Conservation (phyloP, 2,888 invertebrate genomes). For the Cephus rjabovi region DNA sequence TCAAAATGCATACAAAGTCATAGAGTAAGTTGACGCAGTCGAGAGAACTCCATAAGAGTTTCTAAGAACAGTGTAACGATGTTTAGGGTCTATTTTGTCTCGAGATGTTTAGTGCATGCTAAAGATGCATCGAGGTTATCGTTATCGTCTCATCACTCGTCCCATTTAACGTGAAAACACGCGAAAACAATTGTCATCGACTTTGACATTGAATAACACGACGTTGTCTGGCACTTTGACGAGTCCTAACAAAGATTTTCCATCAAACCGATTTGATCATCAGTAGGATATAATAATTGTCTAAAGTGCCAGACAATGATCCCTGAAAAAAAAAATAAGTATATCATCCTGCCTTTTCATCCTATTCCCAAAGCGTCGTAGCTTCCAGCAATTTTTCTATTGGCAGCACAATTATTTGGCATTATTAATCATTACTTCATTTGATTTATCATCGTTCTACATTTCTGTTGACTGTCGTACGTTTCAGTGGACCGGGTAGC, state of each 20-base stretch:
- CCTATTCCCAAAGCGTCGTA: conserved; percentile 3
- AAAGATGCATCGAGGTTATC: background rate
- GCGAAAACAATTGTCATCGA: background rate
- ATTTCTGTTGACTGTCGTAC: conserved; percentile 62
- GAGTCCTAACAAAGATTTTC: background rate
- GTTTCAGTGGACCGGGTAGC: conserved; percentile 66
- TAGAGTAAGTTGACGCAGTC: conserved; percentile 74
- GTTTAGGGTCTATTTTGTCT: conserved; percentile 5
- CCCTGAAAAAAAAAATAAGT: background rate
- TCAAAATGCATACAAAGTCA: conserved; percentile 75
- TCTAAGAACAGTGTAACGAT: background rate
- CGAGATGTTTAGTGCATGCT: conserved; percentile 9
- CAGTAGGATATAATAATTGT: background rate
- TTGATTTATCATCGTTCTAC: conserved; percentile 39
- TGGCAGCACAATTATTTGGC: background rate
- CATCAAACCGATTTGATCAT: background rate
- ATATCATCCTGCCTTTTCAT: background rate
- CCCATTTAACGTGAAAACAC: background rate
- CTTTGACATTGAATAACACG: background rate
- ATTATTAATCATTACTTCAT: conserved; percentile 19
- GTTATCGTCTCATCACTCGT: conserved; percentile 2
- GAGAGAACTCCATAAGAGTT: background rate
- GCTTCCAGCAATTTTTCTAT: conserved; percentile 3
- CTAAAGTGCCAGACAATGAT: background rate
- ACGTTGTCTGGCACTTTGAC: background rate